Base-by-base conservation (phyloP, 2,113 vertebrate species). In the Callithrix jacchus region DNA sequence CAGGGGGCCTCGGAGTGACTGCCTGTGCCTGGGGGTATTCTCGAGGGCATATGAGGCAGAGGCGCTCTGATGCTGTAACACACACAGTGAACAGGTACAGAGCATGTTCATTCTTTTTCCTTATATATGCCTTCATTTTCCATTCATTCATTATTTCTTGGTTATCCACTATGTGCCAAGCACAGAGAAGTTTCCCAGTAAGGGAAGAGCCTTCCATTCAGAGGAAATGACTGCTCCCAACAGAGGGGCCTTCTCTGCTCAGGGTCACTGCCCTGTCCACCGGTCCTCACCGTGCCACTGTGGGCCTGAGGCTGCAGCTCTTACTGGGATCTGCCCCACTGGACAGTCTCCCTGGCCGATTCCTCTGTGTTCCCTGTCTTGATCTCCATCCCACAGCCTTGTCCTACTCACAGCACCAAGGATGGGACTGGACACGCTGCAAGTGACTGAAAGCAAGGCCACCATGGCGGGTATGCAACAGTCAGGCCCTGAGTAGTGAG, bases 1-100 rank as follows among this genome's bases (percentile, higher is more conserved):
- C 92, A 76, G 37, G 73, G 97, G 96, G 95, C 79, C 93, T 94
- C 12, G 83, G 89, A 96, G 76, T 71, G 89, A 93, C 47, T 47
- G 92, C 71, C 27, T 40, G 84, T 77, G 96, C 97, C 93, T 37
- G 70, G 77, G 94, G 94, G 52, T 10, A 12, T 91, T 80, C 96
- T 93, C 32, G 6, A 76, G 92, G 96, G 96, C 87, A 25, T 52
- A 30, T 1, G 35, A 95, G 93, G 89, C 30, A 0, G 79, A 85
- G 54, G 42, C 10, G 0, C 66, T n/a, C 47, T 2, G 42, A 74
- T 18, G 56, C 93, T 52, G n/a, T 25, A 73, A 52, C 84, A 96
- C 89, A 91, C 83, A 11, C 66, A 45, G 76, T 40, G n/a, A 70
- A 30, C 70, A 87, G 89, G 76, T n/a, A 84, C 91, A 10, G 2